phyloP scores from a whole-genome alignment of 2,113 vertebrate genomes.

The Daphoenositta chrysoptera region DNA sequence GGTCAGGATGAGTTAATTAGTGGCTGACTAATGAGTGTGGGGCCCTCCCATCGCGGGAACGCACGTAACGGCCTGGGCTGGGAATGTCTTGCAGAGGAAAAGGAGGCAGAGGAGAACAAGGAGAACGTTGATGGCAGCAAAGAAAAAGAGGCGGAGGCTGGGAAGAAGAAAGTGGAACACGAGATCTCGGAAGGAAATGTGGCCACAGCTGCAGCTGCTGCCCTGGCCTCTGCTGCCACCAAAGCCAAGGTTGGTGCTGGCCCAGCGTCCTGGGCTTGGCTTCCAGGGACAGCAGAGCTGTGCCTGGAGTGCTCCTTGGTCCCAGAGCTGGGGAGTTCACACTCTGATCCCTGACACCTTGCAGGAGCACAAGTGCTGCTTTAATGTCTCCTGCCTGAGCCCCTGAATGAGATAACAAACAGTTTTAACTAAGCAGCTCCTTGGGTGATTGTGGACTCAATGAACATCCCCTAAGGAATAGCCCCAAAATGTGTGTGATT shows the following conservation, averaged over 20 bases:
- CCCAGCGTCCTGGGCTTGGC: neutral
- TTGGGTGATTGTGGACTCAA: neutral
- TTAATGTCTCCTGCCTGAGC: neutral
- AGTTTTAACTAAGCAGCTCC: neutral
- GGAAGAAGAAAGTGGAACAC: slow-evolving; percentile 87
- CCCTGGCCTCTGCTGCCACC: slow-evolving; percentile 95
- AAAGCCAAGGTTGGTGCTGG: slow-evolving; percentile 90
- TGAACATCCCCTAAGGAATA: neutral
- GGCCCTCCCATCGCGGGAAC: accelerated
- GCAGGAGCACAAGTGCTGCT: neutral
- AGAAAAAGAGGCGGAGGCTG: slow-evolving; percentile 80
- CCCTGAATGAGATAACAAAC: neutral
- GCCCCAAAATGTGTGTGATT: neutral
- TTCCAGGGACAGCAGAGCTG: neutral
- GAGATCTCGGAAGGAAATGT: slow-evolving; percentile 95
- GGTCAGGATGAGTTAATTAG: neutral
- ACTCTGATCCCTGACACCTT: neutral
- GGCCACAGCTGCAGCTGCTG: slow-evolving; percentile 93
- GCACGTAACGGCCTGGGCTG: accelerated
- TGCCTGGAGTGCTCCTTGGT: neutral
- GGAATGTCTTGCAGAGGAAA: slow-evolving; percentile 74
- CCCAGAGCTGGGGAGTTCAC: accelerated
- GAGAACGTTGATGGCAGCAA: slow-evolving; percentile 71
- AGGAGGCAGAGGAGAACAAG: slow-evolving; percentile 87
- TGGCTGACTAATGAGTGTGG: neutral